Evolutionary conservation across 2,113 vertebrate genomes (phyloP).

Genomic region (Triplophysa siluroides): DNA sequence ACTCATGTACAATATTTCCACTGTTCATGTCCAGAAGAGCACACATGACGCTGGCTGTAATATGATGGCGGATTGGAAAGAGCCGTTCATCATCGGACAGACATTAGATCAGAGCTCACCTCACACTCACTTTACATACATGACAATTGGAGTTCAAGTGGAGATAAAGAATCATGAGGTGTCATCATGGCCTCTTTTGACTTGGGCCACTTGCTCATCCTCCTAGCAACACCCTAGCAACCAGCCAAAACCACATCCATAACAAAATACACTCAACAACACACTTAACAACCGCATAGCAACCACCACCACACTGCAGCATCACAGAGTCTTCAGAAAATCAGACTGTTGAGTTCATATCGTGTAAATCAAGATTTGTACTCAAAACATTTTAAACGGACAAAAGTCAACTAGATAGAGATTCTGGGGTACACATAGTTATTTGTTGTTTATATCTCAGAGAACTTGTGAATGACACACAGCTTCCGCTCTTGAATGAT

Average conservation of each 20-base stretch:
- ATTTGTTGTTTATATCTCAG: slow-evolving; percentile 18
- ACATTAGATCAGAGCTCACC: neutral
- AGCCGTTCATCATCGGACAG: neutral
- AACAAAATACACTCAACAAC: too few relatives aligned
- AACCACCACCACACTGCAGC: too few relatives aligned
- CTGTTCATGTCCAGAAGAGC: neutral
- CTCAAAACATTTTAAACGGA: neutral
- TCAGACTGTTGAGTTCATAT: too few relatives aligned
- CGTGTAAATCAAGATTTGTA: too few relatives aligned
- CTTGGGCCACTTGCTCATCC: too few relatives aligned
- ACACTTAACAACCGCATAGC: too few relatives aligned
- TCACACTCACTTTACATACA: slow-evolving; percentile 38
- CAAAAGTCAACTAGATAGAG: neutral
- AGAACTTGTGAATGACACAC: slow-evolving; percentile 8
- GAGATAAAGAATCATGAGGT: slow-evolving; percentile 19
- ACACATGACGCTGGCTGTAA: neutral
- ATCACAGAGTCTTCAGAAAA: neutral
- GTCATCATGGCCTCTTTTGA: too few relatives aligned
- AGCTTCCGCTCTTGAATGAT: neutral
- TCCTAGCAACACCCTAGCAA: too few relatives aligned
- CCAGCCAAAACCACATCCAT: too few relatives aligned
- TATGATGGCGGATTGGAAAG: neutral
- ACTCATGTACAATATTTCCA: neutral
- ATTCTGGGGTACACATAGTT: neutral
- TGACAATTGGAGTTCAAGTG: slow-evolving; percentile 11